These are phyloP conservation scores for Genyomyrus donnyi DNA, from an alignment of 2,113 vertebrate genomes.

Conservation along the genomic window DNA sequence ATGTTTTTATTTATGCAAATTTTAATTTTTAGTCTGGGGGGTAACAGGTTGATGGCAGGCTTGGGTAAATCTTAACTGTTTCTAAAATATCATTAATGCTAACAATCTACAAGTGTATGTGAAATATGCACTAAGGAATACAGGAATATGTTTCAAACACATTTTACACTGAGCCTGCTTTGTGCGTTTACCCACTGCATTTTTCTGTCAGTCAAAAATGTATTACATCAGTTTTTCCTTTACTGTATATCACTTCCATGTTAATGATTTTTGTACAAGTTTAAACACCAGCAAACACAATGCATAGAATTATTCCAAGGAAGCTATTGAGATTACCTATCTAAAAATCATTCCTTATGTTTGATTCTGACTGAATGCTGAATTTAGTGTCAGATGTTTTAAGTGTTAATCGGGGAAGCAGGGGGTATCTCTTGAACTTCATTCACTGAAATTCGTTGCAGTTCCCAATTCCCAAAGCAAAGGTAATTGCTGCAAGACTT, in stretches of 20 bases:
- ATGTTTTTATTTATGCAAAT: neutral
- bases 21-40: neutral
- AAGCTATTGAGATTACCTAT: neutral
- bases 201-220: neutral
- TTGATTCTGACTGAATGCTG: neutral
- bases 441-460: neutral
- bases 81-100: neutral
- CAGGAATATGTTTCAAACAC: neutral
- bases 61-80: neutral
- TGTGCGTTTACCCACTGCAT: neutral
- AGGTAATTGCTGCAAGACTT: neutral
- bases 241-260: neutral
- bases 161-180: neutral
- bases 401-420: neutral
- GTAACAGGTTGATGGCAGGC: neutral
- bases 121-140: neutral
- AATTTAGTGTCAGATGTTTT: neutral
- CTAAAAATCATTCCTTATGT: neutral
- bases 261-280: neutral
- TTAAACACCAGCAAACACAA: neutral
- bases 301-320: neutral
- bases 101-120: neutral
- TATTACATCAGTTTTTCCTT: neutral
- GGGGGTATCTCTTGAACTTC: neutral
- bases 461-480: neutral